A percentile compares a stretch with the other conserved stretches of the same genome.
phyloP scores from a whole-genome alignment of 2,797 vertebrate species.

The Sus cebifrons region DNA sequence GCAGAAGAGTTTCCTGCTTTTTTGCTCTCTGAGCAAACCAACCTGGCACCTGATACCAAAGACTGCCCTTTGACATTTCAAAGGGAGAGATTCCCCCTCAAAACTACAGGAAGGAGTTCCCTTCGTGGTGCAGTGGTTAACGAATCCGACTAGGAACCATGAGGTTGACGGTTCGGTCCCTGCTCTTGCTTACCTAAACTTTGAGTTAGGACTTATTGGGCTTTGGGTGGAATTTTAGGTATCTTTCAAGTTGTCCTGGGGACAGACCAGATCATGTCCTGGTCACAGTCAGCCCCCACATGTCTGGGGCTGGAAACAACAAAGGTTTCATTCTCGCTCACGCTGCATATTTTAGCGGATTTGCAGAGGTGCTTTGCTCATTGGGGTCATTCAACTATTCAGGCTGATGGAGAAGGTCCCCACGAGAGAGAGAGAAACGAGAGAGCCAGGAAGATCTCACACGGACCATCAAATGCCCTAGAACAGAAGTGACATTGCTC shows the following conservation, averaged over 20 bases:
- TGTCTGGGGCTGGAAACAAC: neutral
- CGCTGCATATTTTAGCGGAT: neutral
- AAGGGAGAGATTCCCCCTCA: neutral
- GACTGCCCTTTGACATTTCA: neutral
- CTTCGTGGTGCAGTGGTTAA: too few relatives aligned
- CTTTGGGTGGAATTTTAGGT: slow-evolving; percentile 26
- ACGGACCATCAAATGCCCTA: neutral
- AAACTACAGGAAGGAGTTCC: neutral
- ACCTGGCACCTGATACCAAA: neutral
- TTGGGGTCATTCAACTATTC: neutral
- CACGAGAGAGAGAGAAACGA: neutral
- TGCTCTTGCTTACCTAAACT: neutral
- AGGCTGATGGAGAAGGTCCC: neutral
- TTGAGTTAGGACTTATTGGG: neutral
- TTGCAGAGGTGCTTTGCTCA: neutral
- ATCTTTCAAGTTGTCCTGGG: neutral
- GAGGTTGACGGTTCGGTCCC: too few relatives aligned
- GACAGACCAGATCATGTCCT: neutral
- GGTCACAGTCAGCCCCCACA: neutral
- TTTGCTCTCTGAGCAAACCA: neutral
- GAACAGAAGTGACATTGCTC: neutral
- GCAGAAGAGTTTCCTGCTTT: neutral
- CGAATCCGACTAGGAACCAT: too few relatives aligned
- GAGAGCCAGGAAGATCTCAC: neutral
- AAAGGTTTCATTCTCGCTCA: neutral